Conservation (phyloP, 2,797 vertebrate species). For the Podarcis lilfordi region DNA sequence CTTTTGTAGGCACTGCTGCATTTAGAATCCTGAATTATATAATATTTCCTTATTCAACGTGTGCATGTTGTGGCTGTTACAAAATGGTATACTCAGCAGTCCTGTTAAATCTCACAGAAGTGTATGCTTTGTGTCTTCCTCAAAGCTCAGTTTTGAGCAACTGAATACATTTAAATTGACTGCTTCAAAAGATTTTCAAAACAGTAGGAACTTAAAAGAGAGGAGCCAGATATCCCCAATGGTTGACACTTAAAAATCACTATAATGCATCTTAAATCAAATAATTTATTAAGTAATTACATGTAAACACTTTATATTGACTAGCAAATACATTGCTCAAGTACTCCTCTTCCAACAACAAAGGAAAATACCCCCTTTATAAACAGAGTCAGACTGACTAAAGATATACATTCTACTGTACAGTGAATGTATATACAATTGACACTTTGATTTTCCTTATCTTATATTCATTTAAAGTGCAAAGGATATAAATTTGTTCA, state of each 20-base stretch:
- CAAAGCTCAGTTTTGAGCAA: slow-evolving; percentile 26
- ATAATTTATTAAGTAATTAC: slow-evolving; percentile 79
- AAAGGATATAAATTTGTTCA: slow-evolving; percentile 63
- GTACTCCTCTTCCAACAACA: slow-evolving; percentile 60
- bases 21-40: neutral
- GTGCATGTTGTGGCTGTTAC: neutral
- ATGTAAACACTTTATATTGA: slow-evolving; percentile 78
- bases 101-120: slow-evolving; percentile 21
- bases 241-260: slow-evolving; percentile 70
- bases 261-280: slow-evolving; percentile 74
- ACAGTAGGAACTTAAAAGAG: slow-evolving; percentile 50
- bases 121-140: slow-evolving; percentile 32
- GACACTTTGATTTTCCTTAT: slow-evolving; percentile 62
- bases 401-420: slow-evolving; percentile 73
- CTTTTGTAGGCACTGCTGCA: neutral
- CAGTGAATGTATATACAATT: slow-evolving; percentile 63
- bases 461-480: slow-evolving; percentile 64
- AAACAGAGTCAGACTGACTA: slow-evolving; percentile 64
- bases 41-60: neutral
- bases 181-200: slow-evolving; percentile 56
- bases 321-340: slow-evolving; percentile 74
- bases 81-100: neutral
- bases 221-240: slow-evolving; percentile 43
- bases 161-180: slow-evolving; percentile 13
- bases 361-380: slow-evolving; percentile 74